These are phyloP conservation scores for Labia minor DNA, from an alignment of 2,888 invertebrate species.

Conservation along the genomic window DNA sequence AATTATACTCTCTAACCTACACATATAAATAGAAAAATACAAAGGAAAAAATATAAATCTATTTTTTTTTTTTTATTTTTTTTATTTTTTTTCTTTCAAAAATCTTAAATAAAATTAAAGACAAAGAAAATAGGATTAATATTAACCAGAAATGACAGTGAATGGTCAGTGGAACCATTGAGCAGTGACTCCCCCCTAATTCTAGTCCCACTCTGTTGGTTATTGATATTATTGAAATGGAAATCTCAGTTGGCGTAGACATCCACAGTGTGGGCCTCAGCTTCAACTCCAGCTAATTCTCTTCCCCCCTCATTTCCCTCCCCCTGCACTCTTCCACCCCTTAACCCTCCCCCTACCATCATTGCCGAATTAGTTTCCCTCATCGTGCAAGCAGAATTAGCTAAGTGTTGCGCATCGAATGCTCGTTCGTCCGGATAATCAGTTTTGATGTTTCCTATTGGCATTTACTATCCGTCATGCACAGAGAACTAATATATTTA, in stretches of 20 bases:
- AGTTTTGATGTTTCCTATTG: slow-evolving; percentile 13
- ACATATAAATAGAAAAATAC: not conserved
- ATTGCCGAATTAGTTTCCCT: not conserved
- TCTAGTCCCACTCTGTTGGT: not conserved
- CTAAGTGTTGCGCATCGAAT: slow-evolving; percentile 13
- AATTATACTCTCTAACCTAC: not conserved
- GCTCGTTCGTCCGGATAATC: slow-evolving; percentile 2
- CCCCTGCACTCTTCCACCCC: too few relatives aligned
- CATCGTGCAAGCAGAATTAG: not conserved
- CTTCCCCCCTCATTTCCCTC: too few relatives aligned
- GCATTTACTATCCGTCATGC: not conserved
- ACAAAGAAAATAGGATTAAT: too few relatives aligned
- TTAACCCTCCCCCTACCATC: too few relatives aligned
- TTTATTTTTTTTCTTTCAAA: too few relatives aligned
- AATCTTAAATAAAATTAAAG: too few relatives aligned
- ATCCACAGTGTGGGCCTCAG: not conserved
- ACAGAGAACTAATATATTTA: slow-evolving; percentile 13
- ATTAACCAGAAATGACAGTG: not conserved
- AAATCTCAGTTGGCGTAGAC: slow-evolving; percentile 7
- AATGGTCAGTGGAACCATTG: not conserved
- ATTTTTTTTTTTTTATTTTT: not conserved
- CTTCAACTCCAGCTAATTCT: not conserved
- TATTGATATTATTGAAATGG: slow-evolving; percentile 4
- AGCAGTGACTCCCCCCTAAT: too few relatives aligned
- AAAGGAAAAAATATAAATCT: not conserved